phyloP scores from a whole-genome alignment of 2,888 invertebrate genomes.

The Megastigmus dorsalis region DNA sequence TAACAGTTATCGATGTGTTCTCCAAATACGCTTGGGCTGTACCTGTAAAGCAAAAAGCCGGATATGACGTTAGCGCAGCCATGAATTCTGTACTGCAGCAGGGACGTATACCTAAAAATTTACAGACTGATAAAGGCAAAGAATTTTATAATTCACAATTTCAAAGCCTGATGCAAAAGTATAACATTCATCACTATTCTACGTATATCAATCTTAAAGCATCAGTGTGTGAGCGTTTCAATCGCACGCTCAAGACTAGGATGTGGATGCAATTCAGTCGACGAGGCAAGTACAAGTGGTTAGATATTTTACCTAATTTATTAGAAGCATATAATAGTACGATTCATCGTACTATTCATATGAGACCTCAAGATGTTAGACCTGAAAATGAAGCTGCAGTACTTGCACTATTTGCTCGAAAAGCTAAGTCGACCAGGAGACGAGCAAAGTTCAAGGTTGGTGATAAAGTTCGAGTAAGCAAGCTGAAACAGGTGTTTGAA shows the following conservation, averaged over 20 bases:
- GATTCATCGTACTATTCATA: background rate
- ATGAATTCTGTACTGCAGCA: background rate
- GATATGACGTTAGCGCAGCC: background rate
- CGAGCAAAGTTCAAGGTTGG: slow-evolving; percentile 33
- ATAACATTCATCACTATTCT: background rate
- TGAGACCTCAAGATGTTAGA: background rate
- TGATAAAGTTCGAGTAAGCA: slow-evolving; percentile 1
- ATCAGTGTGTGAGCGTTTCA: background rate
- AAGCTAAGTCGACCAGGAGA: slow-evolving; percentile 46
- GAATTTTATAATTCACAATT: background rate
- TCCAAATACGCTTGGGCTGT: background rate
- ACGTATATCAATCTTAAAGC: background rate
- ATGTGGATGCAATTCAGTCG: background rate
- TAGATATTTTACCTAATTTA: background rate
- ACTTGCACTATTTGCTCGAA: background rate
- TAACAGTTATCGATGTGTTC: slow-evolving; percentile 63
- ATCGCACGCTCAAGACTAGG: background rate
- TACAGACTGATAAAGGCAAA: background rate
- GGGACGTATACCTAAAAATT: background rate
- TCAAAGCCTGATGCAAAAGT: background rate
- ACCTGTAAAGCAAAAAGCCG: background rate
- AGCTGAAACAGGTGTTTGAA: slow-evolving; percentile 60
- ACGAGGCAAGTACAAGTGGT: background rate
- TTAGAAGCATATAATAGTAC: background rate
- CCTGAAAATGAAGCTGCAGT: background rate